Conservation (phyloP, 2,797 vertebrate species). For the Myotis vivesi region DNA sequence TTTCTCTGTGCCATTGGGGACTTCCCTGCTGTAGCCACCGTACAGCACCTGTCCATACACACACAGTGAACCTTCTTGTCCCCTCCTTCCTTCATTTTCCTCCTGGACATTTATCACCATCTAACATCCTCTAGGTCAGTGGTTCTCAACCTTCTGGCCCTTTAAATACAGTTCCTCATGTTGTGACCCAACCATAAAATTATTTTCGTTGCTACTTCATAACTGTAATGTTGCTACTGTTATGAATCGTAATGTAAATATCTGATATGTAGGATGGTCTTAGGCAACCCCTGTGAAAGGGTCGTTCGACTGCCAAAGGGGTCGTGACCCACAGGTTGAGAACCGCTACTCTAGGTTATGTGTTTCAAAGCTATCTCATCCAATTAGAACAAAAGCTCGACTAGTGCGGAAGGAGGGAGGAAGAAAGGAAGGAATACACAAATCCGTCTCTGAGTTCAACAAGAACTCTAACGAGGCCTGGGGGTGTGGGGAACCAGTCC, state of each 20-base stretch:
- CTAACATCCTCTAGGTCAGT: neutral
- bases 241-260: too few species aligned
- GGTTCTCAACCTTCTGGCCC: too few species aligned
- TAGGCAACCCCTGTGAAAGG: too few species aligned
- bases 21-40: neutral
- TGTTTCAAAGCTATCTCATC: neutral
- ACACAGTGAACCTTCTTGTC: accelerated
- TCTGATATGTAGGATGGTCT: too few species aligned
- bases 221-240: too few species aligned
- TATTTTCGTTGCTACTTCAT: too few species aligned
- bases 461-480: neutral
- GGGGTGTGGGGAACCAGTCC: neutral
- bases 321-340: too few species aligned
- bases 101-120: neutral
- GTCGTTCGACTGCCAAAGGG: too few species aligned
- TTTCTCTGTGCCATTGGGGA: neutral
- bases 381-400: neutral
- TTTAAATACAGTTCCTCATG: too few species aligned
- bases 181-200: too few species aligned
- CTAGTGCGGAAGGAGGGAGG: neutral
- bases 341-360: neutral
- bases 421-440: neutral
- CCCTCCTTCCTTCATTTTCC: neutral
- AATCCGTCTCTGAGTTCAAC: neutral
- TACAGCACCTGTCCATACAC: accelerated